Percentiles rank a stretch among this genome's conserved stretches.
Conservation (phyloP, 2,113 vertebrate genomes). For the Carassius gibelio region DNA sequence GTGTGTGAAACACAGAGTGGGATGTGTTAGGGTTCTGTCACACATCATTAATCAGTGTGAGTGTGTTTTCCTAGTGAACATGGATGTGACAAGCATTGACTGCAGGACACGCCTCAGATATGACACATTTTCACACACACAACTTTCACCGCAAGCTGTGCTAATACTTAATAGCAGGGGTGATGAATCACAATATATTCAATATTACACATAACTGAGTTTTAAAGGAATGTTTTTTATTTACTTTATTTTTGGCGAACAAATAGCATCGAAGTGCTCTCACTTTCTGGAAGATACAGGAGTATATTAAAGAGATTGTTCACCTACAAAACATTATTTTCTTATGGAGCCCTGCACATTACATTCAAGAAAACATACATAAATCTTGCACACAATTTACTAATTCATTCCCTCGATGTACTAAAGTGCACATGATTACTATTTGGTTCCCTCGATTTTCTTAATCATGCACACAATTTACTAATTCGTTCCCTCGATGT, state of each 20-base stretch:
- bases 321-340: too few relatives aligned
- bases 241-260: too few relatives aligned
- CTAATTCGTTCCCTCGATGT: too few relatives aligned
- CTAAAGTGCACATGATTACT: too few relatives aligned
- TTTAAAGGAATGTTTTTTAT: background rate
- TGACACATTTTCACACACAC: constrained; percentile 31
- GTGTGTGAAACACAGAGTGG: constrained; percentile 11
- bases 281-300: background rate
- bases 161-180: background rate
- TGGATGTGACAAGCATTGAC: constrained; percentile 42
- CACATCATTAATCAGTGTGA: constrained; percentile 36
- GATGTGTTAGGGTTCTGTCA: constrained; percentile 44
- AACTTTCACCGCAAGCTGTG: background rate
- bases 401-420: too few relatives aligned
- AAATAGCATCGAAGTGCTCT: background rate
- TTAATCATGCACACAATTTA: too few relatives aligned
- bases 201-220: background rate
- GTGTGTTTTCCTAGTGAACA: constrained; percentile 21
- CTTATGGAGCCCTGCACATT: too few relatives aligned
- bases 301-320: background rate
- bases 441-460: too few relatives aligned
- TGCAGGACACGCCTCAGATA: constrained; percentile 29
- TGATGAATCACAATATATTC: background rate
- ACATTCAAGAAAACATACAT: too few relatives aligned
- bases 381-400: too few relatives aligned